phyloP scores from a whole-genome alignment of 2,888 invertebrate species.

The Callyntrura guangdongensis region DNA sequence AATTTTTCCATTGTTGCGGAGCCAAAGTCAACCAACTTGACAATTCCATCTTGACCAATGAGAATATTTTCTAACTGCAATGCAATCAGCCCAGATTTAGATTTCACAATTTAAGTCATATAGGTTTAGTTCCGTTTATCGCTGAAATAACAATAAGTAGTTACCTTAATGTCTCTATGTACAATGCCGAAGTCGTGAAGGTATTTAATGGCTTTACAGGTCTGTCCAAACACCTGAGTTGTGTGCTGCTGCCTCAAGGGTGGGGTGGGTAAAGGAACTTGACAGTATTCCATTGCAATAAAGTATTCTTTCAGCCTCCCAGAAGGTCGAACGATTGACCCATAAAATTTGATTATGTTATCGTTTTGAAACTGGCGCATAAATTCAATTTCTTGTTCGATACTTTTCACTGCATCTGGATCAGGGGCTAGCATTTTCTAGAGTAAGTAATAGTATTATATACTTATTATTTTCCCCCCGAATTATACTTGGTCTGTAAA shows the following conservation, averaged over 20 bases:
- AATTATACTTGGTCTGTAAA: no score
- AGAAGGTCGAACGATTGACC: conserved; percentile 74
- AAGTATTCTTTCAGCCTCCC: conserved; percentile 80
- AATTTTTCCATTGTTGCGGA: conserved; percentile 82
- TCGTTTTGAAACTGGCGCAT: conserved; percentile 82
- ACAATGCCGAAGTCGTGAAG: conserved; percentile 83
- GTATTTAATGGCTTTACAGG: conserved; percentile 83
- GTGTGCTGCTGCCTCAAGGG: conserved; percentile 78
- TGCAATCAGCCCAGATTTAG: not conserved
- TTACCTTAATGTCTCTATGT: conserved; percentile 84
- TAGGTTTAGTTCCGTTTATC: no score
- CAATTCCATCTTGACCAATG: conserved; percentile 82
- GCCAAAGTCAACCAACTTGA: conserved; percentile 84
- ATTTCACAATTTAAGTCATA: not conserved
- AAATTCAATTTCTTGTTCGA: conserved; percentile 82
- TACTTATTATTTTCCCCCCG: no score
- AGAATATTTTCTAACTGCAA: conserved; percentile 83
- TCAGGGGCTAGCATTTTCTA: conserved; percentile 83
- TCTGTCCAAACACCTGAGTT: conserved; percentile 83
- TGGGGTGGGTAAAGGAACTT: conserved; percentile 77
- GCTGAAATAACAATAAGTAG: no score
- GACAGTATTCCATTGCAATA: conserved; percentile 79
- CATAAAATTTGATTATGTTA: conserved; percentile 82
- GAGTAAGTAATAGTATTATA: conserved; percentile 28
- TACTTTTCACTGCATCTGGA: conserved; percentile 77